Evolutionary conservation across 2,888 invertebrate genomes (phyloP), one percentile per base, ranked within the genome.

Genomic region (Stictocephala bisonia): DNA sequence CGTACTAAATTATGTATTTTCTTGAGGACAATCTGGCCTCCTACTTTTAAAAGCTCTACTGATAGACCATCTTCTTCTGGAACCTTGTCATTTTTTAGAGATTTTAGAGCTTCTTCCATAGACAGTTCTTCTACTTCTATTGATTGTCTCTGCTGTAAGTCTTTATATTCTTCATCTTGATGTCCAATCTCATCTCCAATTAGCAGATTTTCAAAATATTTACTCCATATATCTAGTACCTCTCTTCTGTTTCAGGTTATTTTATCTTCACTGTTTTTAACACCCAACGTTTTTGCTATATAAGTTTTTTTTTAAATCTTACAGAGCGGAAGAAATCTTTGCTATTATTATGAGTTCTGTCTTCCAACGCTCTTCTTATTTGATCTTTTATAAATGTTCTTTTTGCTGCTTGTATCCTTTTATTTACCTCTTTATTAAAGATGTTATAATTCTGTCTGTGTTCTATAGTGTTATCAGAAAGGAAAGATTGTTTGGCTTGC

Each of bases 71-170:
- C 67, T 35, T 66, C 29, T n/a, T 53, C 67, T 29, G 70, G 64
- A 15, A 60, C 40, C 20, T 73, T 73, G 31, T 58, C 58, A 40
- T 73, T 53, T 73, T 73, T 70, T 26, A 73, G 26, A 26, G 58
- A 27, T 31, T 31, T 40, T 26, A 13, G 40, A 9, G 58, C 60
- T 73, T 70, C 69, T 56, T 69, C 60, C 58, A 60, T n/a, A n/a
- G 18, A 68, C 51, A 53, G 15, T 22, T 56, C 56, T 9, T 35
- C 18, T 29, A 68, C 68, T 56, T 40, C 40, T 15, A 13, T n/a
- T 26, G 58, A 40, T 15, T 13, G 26, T 60, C 18, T 15, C 3
- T 69, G 44, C 1, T 40, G 51, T 40, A 29, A 9, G 44, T 44
- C 20, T 26, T 69, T 58, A 2, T 20, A 24, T 68, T 53, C 56